Conservation (phyloP, 2,113 vertebrate species). For the Spea multiplicata region DNA sequence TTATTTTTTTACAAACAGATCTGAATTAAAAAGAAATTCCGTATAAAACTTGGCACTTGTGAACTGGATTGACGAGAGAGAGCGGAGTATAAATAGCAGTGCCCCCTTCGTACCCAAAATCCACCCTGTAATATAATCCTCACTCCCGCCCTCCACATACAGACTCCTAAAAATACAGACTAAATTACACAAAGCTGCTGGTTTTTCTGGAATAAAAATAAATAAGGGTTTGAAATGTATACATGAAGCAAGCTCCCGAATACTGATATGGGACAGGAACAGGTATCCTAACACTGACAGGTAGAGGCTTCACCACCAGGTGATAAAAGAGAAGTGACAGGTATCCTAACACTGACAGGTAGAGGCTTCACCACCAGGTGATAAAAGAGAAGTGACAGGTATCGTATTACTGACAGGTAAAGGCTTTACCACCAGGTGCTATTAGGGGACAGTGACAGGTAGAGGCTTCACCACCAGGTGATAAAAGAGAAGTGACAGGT, state of each 20-base stretch:
- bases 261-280: background rate
- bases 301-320: background rate
- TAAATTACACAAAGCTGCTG: conserved; percentile 32
- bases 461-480: too few relatives aligned
- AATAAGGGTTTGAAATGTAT: conserved; percentile 33
- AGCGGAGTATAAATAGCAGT: conserved; percentile 5
- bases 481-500: too few relatives aligned
- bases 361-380: too few relatives aligned
- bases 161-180: conserved; percentile 33
- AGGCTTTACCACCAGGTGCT: too few relatives aligned
- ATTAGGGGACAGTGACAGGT: too few relatives aligned
- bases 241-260: background rate
- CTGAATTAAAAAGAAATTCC: conserved; percentile 42
- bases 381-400: too few relatives aligned
- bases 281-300: background rate
- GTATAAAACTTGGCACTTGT: conserved; percentile 50
- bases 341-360: background rate
- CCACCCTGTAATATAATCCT: conserved; percentile 46
- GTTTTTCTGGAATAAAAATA: conserved; percentile 39
- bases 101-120: conserved; percentile 29
- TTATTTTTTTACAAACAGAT: conserved; percentile 43
- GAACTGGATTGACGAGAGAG: conserved; percentile 22
- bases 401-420: too few relatives aligned
- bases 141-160: background rate
- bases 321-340: too few relatives aligned